phyloP scores from a whole-genome alignment of 2,888 invertebrate genomes.

The Lepidonotus clava region DNA sequence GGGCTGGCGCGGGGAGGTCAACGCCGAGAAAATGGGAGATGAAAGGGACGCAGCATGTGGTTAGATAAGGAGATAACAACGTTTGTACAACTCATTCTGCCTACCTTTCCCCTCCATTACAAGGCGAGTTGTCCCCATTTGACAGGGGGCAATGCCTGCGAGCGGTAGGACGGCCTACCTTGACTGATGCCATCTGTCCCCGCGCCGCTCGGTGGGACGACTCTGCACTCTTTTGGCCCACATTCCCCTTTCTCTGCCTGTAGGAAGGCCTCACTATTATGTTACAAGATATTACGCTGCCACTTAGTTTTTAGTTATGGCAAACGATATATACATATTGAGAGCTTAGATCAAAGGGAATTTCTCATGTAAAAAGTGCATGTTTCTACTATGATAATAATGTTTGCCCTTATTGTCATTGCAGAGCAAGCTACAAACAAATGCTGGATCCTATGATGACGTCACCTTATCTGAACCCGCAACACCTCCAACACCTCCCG shows the following conservation, averaged over 20 bases:
- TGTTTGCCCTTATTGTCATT: conserved; percentile 21
- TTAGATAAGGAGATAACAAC: conserved; percentile 37
- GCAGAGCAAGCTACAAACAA: conserved; percentile 54
- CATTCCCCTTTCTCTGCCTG: too few species aligned
- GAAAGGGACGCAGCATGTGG: conserved; percentile 33
- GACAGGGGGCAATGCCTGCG: neutral
- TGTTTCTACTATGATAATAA: too few species aligned
- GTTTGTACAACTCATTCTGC: conserved; percentile 33
- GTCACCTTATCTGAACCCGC: conserved; percentile 56
- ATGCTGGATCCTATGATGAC: conserved; percentile 52
- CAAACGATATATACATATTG: too few species aligned
- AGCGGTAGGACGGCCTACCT: conserved; percentile 24
- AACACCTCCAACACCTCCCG: conserved; percentile 71
- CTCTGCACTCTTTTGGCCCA: too few species aligned
- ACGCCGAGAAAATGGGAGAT: conserved; percentile 16
- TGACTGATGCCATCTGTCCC: conserved; percentile 19
- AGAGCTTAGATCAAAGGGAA: too few species aligned
- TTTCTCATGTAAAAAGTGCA: too few species aligned
- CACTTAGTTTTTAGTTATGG: too few species aligned
- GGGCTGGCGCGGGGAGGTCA: conserved; percentile 18
- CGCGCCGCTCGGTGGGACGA: neutral
- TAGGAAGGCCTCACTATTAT: too few species aligned
- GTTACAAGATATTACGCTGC: too few species aligned
- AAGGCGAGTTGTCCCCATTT: neutral
- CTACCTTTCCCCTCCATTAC: conserved; percentile 29